Evolutionary conservation across 1,140 invertebrate genomes (phyloP), one percentile per base, ranked within the genome.

Genomic region (Heliconius himera): DNA sequence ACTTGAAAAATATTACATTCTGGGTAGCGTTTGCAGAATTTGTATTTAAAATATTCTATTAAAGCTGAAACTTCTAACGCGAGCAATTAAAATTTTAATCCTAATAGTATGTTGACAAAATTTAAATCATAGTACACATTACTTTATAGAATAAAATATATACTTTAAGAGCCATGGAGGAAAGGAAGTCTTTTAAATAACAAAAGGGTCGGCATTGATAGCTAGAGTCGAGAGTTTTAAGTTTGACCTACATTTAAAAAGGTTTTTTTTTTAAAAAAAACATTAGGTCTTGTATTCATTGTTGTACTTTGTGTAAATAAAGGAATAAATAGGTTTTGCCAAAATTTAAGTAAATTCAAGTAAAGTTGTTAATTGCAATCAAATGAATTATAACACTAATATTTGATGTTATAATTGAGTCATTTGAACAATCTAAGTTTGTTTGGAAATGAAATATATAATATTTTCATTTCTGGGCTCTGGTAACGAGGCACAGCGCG

Each of bases 1-100:
- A 66, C 60, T 66, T 66, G 60, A 66, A 66, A 66, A 29, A 66
- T 26, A 66, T 66, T 13, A 66, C 56, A 29, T 66, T 22, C 54
- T n/a, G 54, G n/a, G 56, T 11, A 66, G 22, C 22, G 22, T 9
- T 26, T 66, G 56, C 22, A 66, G 22, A 66, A 29, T 66, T 22
- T 26, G 22, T 66, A 66, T 16, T 26, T 66, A 66, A 66, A 66
- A 66, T 13, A 13, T 66, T 66, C 5, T 29, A 66, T n/a, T 66
- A n/a, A 66, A 66, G 22, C n/a, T n/a, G n/a, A n/a, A n/a, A n/a
- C n/a, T n/a, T n/a, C n/a, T n/a, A n/a, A n/a, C 26, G 56, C 9
- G n/a, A 66, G 56, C 13, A 66, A 66, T 66, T 66, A 66, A 66
- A 66, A 66, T 66, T 66, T 66, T 66, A 66, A 66, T 66, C 56